A percentile compares a stretch with the other conserved stretches of the same genome.
phyloP scores from a whole-genome alignment of 1,140 invertebrate genomes.

The Plutomurus gul region DNA sequence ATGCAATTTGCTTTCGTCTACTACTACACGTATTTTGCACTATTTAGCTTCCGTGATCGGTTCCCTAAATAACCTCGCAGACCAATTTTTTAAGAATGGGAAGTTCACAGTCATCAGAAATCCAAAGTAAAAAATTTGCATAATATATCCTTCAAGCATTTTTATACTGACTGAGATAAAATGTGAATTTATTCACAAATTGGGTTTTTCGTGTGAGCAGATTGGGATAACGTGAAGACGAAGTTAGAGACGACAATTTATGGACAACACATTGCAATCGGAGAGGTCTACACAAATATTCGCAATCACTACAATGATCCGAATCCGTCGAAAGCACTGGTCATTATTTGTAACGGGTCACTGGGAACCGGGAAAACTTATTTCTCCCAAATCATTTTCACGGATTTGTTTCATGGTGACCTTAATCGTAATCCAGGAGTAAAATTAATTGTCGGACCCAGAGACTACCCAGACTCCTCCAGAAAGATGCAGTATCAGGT shows the following conservation, averaged over 20 bases:
- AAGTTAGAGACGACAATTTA: not conserved
- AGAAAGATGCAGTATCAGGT: not conserved
- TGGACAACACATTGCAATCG: not conserved
- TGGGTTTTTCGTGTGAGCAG: not conserved
- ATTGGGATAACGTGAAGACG: not conserved
- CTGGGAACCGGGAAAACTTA: not conserved
- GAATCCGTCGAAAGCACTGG: not conserved
- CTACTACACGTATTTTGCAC: no score
- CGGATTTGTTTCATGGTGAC: not conserved
- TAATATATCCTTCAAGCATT: no score
- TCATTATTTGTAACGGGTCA: not conserved
- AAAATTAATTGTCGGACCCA: not conserved
- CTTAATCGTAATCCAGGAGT: not conserved
- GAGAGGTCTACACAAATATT: not conserved
- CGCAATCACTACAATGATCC: not conserved
- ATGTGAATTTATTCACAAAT: not conserved
- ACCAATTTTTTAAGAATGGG: no score
- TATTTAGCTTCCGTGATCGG: no score
- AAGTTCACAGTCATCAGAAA: no score
- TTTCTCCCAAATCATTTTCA: not conserved
- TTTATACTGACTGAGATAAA: no score
- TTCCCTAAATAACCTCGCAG: no score
- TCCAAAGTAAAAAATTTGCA: no score
- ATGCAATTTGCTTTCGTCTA: no score
- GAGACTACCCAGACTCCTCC: not conserved